Base-by-base conservation (phyloP, 2,113 vertebrate genomes). In the Xiphophorus maculatus region DNA sequence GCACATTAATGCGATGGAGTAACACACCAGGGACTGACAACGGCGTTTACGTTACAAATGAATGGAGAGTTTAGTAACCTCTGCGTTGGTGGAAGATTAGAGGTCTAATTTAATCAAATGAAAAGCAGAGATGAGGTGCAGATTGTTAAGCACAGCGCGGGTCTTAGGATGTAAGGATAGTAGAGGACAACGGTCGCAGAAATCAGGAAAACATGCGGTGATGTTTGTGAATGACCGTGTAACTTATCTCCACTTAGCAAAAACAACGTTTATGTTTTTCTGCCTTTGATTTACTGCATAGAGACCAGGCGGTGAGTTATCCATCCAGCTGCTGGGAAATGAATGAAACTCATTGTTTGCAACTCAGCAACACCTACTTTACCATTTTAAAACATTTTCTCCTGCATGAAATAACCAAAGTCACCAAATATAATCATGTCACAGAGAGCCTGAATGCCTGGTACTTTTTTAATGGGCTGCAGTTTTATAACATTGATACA, bases 1-100 rank as follows among this genome's bases (percentile, higher is more conserved):
- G 63, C 51, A 71, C 77, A 76, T 72, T 58, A 82, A 37, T n/a
- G 19, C 35, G 64, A 61, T 73, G 40, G 40, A 69, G 28, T 25
- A 62, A 84, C 35, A 71, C 67, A 30, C 13, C 30, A 12, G 42
- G 40, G 78, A 73, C n/a, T 54, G 63, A 69, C 67, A 74, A 61
- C 60, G 70, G 66, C 63, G n/a, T 66, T 60, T 64, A 17, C 1
- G 32, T 10, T 73, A 54, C 64, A 83, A 80, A 80, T 58, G 22
- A 58, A 25, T n/a, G 9, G 51, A 58, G 6, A 15, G 40, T n/a
- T 58, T 58, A n/a, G 51, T 0, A 58, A n/a, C 22, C 5, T 58
- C 22, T 58, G 51, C 51, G 8, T n/a, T n/a, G 51, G 51, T 10
- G 9, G 22, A n/a, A 7, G 5, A 58, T n/a, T 25, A 54, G 42